These are phyloP conservation scores for Tretioscincus oriximinensis DNA, from an alignment of 2,113 vertebrate species.

Conservation along the genomic window DNA sequence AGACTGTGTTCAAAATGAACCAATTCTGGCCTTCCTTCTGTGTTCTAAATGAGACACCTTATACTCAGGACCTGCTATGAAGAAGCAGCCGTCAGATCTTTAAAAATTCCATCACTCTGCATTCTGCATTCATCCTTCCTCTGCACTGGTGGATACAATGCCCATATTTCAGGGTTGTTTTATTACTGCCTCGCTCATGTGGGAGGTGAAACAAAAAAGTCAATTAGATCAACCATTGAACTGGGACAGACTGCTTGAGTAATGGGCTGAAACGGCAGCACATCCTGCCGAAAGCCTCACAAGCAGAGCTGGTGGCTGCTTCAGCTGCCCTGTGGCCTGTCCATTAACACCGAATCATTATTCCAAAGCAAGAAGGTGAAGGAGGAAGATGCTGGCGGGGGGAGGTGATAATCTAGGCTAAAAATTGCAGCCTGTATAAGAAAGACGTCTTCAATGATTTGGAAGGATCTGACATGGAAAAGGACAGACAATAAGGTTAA, in stretches of 20 bases:
- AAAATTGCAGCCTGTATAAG: not conserved
- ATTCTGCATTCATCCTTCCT: conserved; percentile 2
- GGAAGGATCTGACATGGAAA: not conserved
- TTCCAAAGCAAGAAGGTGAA: fast-evolving
- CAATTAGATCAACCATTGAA: not conserved
- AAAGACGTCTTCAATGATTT: not conserved
- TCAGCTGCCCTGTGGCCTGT: fast-evolving
- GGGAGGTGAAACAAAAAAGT: not conserved
- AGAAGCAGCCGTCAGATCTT: not conserved
- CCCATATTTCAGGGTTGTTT: conserved; percentile 19
- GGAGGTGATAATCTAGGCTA: fast-evolving
- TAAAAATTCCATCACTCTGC: not conserved
- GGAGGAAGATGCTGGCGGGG: not conserved
- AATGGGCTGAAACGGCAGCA: conserved; percentile 2
- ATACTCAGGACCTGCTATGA: not conserved
- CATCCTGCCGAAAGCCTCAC: not conserved
- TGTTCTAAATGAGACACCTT: not conserved
- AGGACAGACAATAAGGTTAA: not conserved
- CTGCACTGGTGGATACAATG: not conserved
- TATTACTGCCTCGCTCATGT: not conserved
- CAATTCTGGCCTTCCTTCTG: not conserved
- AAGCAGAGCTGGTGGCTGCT: not conserved
- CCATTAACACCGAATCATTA: fast-evolving
- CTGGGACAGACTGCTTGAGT: not conserved
- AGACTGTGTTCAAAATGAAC: not conserved